A percentile compares a stretch with the other conserved stretches of the same genome.
Evolutionary conservation across 2,888 invertebrate species (phyloP).

Genomic region (Steinernema hermaphroditum): DNA sequence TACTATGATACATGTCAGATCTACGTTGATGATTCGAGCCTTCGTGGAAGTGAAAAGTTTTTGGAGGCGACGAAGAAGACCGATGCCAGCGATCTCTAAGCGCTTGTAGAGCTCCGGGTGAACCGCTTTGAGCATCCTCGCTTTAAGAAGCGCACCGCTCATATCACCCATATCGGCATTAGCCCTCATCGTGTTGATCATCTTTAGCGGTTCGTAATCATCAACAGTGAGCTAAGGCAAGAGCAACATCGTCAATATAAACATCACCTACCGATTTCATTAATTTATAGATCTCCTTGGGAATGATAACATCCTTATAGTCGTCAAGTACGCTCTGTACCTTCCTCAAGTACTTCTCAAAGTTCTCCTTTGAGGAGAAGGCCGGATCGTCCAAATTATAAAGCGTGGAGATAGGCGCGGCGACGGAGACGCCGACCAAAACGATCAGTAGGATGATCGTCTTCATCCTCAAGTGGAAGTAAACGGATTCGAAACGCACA

Average conservation of each 20-base stretch:
- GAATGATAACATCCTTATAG: background rate
- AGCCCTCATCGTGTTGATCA: background rate
- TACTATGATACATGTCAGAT: too few relatives aligned
- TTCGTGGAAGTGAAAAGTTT: background rate
- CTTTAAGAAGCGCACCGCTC: too few relatives aligned
- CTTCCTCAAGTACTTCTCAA: background rate
- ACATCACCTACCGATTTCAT: background rate
- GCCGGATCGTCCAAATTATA: background rate
- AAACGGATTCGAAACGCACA: too few relatives aligned
- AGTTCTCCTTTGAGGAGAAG: background rate
- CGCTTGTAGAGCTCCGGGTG: background rate
- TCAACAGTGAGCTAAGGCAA: background rate
- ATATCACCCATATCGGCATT: background rate
- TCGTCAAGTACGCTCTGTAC: background rate
- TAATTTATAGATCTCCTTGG: background rate
- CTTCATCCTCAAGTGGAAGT: slow-evolving; percentile 3
- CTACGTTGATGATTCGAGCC: background rate
- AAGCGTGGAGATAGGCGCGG: background rate
- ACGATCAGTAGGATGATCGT: background rate
- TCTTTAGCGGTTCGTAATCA: background rate
- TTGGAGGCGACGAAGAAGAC: background rate
- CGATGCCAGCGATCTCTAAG: background rate
- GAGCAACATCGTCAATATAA: background rate
- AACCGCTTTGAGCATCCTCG: background rate
- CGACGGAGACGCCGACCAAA: background rate